These are phyloP conservation scores for Berghia stephanieae DNA, from an alignment of 1,140 invertebrate species.

Conservation along the genomic window DNA sequence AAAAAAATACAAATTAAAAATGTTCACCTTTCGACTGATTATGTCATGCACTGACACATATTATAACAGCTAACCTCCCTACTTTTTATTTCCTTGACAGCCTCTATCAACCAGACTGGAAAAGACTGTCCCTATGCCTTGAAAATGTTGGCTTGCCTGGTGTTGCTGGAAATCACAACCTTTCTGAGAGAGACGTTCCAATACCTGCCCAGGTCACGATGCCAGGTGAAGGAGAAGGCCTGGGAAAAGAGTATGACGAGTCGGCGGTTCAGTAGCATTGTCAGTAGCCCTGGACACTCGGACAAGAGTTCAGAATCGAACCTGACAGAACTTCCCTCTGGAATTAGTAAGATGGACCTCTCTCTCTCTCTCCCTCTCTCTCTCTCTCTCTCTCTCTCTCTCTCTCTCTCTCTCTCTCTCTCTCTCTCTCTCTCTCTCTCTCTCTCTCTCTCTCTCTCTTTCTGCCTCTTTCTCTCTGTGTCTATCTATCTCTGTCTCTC, in stretches of 20 bases:
- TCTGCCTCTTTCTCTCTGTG: no score
- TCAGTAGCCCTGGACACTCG: conserved; percentile 64
- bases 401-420: no score
- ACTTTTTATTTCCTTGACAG: no score
- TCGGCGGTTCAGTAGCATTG: conserved; percentile 66
- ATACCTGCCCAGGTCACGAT: conserved; percentile 68
- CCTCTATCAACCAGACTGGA: conserved; percentile 85
- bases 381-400: no score
- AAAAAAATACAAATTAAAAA: no score
- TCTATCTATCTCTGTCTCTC: no score
- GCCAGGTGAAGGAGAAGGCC: conserved; percentile 52
- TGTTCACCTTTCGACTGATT: no score
- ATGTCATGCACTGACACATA: no score
- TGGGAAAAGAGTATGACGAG: conserved; percentile 64
- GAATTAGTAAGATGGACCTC: conserved; percentile 50
- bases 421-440: no score
- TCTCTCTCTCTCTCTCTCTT: not conserved
- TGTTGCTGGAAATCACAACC: conserved; percentile 95
- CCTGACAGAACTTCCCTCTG: conserved; percentile 54
- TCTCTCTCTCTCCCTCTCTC: no score
- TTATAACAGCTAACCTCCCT: no score
- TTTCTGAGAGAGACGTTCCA: conserved; percentile 96
- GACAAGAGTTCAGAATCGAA: conserved; percentile 63
- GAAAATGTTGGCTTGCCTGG: conserved; percentile 88
- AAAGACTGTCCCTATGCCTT: conserved; percentile 90